Evolutionary conservation across 2,113 vertebrate species (phyloP).

Genomic region (Oncorhynchus masou): DNA sequence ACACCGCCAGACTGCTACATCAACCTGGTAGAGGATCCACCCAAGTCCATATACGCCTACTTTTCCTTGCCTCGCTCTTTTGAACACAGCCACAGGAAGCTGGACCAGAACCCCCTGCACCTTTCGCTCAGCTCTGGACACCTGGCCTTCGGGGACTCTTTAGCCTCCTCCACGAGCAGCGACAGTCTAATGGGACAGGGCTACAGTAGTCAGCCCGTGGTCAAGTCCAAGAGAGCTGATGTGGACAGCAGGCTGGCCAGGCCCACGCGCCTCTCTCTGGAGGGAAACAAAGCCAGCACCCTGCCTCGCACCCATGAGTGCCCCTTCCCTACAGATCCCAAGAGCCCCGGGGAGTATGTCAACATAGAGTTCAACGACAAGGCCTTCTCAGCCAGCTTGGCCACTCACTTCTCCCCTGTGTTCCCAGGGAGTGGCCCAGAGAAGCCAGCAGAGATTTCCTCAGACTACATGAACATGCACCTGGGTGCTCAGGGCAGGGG

Average conservation of each 20-base stretch:
- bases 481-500: slow-evolving; percentile 61
- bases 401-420: slow-evolving; percentile 39
- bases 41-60: slow-evolving; percentile 79
- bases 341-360: slow-evolving; percentile 86
- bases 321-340: slow-evolving; percentile 78
- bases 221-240: slow-evolving; percentile 64
- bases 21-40: slow-evolving; percentile 59
- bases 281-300: slow-evolving; percentile 82
- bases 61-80: slow-evolving; percentile 87
- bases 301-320: slow-evolving; percentile 80
- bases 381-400: slow-evolving; percentile 59
- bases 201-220: slow-evolving; percentile 37
- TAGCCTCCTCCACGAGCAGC: slow-evolving; percentile 83
- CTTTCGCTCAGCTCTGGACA: slow-evolving; percentile 73
- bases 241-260: slow-evolving; percentile 73
- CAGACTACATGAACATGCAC: slow-evolving; percentile 85
- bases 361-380: slow-evolving; percentile 83
- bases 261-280: slow-evolving; percentile 80
- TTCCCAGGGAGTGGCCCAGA: slow-evolving; percentile 34
- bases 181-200: slow-evolving; percentile 81
- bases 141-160: slow-evolving; percentile 74
- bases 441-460: slow-evolving; percentile 50
- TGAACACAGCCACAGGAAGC: slow-evolving; percentile 75
- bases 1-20: slow-evolving; percentile 84
- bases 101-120: slow-evolving; percentile 69